Evolutionary conservation across 2,113 vertebrate species (phyloP), one percentile per base, ranked within the genome.

Genomic region (Prochilodus magdalenae): DNA sequence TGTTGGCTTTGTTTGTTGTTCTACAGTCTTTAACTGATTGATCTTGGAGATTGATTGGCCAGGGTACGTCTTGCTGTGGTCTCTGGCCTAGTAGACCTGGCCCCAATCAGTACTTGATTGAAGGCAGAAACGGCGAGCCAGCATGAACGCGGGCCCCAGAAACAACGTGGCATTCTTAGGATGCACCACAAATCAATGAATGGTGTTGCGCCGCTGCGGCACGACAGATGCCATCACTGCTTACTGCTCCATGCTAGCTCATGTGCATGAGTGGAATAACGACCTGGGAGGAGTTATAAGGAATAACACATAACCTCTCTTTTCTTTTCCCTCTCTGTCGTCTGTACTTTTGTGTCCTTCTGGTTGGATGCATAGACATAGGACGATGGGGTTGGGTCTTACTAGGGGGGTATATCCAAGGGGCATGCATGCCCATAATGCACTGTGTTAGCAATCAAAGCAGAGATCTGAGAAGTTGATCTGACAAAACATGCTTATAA

Each of bases 41-140:
- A 71, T 75, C 40, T 55, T 24, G 26, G 2, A 20, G 24, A 55
- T 57, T 73, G 60, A 75, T 77, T 59, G 59, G 78, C 11, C 27
- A 13, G 53, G 49, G 60, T 69, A 4, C 29, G 51, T 40, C 67
- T 81, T 63, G 67, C 59, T 60, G 70, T 71, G 60, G 33, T 81
- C 36, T 57, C 49, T 84, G 40, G 36, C 76, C 30, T 80, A 13
- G 10, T 20, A 24, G 26, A 57, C 18, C 53, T 65, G 47, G 51
- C 47, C 71, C 33, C 69, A 77, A 77, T 85, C 83, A 84, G 11
- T 5, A 51, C 74, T 67, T 26, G 59, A 84, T 36, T 81, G 67
- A 81, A 77, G 77, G 74, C 62, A 67, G 30, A 65, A 66, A 72
- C 27, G 44, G 53, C 26, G 77, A 77, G 59, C 53, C 30, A 75